Percentiles rank a stretch among this genome's conserved stretches.
These are phyloP conservation scores for Siderastrea radians DNA, from an alignment of 92 coral and sea anemone species.

Conservation along the genomic window DNA sequence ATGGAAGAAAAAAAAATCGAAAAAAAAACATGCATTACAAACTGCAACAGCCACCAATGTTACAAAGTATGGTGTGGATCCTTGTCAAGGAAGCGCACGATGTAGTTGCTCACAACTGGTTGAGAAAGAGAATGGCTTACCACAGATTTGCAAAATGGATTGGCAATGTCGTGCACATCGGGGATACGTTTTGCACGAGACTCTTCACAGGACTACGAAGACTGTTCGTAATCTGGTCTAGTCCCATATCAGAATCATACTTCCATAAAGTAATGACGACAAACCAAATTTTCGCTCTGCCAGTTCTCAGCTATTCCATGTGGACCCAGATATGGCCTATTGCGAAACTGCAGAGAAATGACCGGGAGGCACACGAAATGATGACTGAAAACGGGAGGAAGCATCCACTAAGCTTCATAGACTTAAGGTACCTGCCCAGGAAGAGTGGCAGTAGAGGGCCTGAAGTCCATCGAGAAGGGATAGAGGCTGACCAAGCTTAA, in stretches of 20 bases:
- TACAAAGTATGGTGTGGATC: too few species aligned
- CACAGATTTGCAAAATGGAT: too few species aligned
- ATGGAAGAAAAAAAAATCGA: too few species aligned
- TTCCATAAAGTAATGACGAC: conserved; percentile 45
- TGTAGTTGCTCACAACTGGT: too few species aligned
- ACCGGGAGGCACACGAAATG: conserved; percentile 29
- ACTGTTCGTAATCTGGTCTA: conserved; percentile 46
- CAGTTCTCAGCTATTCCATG: conserved; percentile 36
- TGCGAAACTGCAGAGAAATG: conserved; percentile 38
- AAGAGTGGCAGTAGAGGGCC: neutral
- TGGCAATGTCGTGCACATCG: too few species aligned
- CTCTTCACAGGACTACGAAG: conserved; percentile 5
- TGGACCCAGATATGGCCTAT: conserved; percentile 49
- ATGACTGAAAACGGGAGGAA: conserved; percentile 17
- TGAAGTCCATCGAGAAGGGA: neutral
- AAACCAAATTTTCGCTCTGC: conserved; percentile 33
- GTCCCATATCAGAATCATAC: conserved; percentile 44
- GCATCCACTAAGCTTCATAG: conserved; percentile 20
- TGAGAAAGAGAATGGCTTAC: too few species aligned
- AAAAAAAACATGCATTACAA: too few species aligned
- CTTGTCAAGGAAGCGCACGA: too few species aligned
- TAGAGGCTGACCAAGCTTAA: neutral
- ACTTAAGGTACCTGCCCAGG: conserved; percentile 43
- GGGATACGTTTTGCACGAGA: too few species aligned
- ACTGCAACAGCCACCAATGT: too few species aligned